Base-by-base conservation (phyloP, 2,113 vertebrate genomes). In the Desmodus rotundus region DNA sequence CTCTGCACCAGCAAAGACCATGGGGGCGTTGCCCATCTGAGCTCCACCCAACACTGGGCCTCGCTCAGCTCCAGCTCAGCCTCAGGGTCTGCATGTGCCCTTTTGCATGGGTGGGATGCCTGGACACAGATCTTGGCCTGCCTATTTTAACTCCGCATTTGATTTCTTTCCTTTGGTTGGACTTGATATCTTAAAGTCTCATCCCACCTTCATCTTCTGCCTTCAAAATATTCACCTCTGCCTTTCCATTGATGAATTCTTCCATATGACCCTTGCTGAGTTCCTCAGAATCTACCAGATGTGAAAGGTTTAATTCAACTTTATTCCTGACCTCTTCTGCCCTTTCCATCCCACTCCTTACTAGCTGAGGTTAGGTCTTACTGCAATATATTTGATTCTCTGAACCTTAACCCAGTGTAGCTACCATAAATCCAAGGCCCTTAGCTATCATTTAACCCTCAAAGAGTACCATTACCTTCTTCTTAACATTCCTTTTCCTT, bases 161-260 rank as follows among this genome's bases (percentile, higher is more conserved):
- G 41, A 70, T 72, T 93, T 87, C 43, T 45, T 28, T 41, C 65
- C 13, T 68, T 83, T 70, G 19, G 36, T 74, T 80, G 33, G 26
- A 78, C 19, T 63, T 52, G n/a, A 36, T 0, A 11, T 67, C 54
- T 87, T 70, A 74, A 82, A n/a, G n/a, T 68, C n/a, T 77, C 67
- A 80, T 82, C 61, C 90, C 31, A 52, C 16, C 50, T 93, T 86
- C n/a, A 76, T 50, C 16, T 3, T 87, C 26, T 36, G 41, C 17
- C 24, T 94, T 80, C 38, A 80, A 96, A 87, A 72, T 91, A 45
- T 17, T 94, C 61, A 86, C 47, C 3, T 92, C 61, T 54, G 28
- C 24, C 28, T 47, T 68, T 63, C 20, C 11, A 45, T 41, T 72
- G n/a, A 88, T 14, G 13, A 12, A 26, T 81, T 58, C 10, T 89